Percentiles rank a stretch among this genome's conserved stretches.
These are phyloP conservation scores for Nyctibius bracteatus DNA, from an alignment of 2,113 vertebrate genomes.

Conservation along the genomic window DNA sequence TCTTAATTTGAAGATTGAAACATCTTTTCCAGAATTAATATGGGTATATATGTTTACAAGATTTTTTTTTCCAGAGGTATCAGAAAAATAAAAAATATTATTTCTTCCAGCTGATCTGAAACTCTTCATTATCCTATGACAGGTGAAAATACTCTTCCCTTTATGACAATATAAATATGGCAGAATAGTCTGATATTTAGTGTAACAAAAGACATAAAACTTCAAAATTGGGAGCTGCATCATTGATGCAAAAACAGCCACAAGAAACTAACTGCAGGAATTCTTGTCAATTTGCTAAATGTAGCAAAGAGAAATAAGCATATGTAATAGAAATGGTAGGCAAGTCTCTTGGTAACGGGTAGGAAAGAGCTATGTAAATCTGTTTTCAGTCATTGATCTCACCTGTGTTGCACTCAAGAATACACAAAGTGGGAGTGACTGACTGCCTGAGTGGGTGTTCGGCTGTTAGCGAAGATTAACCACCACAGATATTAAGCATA, in stretches of 20 bases:
- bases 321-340: neutral
- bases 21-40: neutral
- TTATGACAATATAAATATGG: neutral
- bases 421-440: neutral
- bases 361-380: neutral
- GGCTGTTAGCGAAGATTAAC: neutral
- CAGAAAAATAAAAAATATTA: neutral
- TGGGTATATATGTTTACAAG: neutral
- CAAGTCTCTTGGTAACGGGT: neutral
- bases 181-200: neutral
- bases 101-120: neutral
- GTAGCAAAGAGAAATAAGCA: neutral
- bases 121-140: neutral
- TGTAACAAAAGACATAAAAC: neutral
- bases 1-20: neutral
- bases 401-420: neutral
- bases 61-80: neutral
- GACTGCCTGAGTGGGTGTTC: neutral
- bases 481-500: rapidly evolving
- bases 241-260: neutral
- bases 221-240: neutral
- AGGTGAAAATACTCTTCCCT: neutral
- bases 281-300: neutral
- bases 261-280: neutral
- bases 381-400: neutral